These are phyloP conservation scores for Protodeltote pygarga DNA, from an alignment of 2,888 invertebrate species.

Conservation along the genomic window DNA sequence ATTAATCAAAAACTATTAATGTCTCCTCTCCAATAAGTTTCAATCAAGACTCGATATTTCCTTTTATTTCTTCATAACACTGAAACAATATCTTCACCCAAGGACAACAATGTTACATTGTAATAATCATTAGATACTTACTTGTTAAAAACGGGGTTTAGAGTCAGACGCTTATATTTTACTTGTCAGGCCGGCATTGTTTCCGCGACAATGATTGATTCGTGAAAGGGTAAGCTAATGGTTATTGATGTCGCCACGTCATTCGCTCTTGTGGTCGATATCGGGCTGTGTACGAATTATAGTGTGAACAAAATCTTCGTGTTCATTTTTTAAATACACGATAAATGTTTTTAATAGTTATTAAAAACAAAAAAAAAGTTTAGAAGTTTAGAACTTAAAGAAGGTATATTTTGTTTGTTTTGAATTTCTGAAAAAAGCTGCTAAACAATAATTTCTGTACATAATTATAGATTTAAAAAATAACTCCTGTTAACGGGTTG, in stretches of 20 bases:
- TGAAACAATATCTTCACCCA: conserved; percentile 7
- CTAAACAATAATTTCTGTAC: no score
- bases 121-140: conserved; percentile 51
- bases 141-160: conserved; percentile 42
- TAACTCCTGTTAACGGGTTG: no score
- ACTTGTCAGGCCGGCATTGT: conserved; percentile 43
- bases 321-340: conserved; percentile 25
- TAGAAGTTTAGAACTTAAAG: not conserved
- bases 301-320: conserved; percentile 22
- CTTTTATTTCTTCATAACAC: conserved; percentile 6
- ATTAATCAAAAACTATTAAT: no score
- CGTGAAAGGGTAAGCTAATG: conserved; percentile 51
- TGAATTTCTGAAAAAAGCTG: no score
- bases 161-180: conserved; percentile 46
- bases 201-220: conserved; percentile 55
- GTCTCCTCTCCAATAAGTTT: not conserved
- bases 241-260: conserved; percentile 47
- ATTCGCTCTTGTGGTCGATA: conserved; percentile 29
- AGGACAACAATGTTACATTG: conserved; percentile 21
- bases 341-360: conserved; percentile 15
- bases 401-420: no score
- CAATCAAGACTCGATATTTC: not conserved
- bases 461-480: no score
- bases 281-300: conserved; percentile 12
- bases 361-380: conserved; percentile 2